A percentile compares a stretch with the other conserved stretches of the same genome.
Conservation (phyloP, 2,888 invertebrate genomes). For the Tachystola acroxantha region DNA sequence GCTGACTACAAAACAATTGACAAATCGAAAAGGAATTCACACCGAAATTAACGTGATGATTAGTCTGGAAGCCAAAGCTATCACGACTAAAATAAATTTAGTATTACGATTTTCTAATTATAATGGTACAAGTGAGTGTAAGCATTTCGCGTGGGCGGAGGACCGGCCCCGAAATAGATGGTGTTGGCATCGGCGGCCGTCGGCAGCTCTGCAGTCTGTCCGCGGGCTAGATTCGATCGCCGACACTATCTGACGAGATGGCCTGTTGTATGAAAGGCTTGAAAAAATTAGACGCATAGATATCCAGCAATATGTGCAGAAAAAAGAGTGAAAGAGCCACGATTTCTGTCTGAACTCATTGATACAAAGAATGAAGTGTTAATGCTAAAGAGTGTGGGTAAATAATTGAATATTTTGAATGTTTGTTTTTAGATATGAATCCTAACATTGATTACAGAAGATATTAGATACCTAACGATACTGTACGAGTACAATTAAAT, state of each 20-base stretch:
- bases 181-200: conserved; percentile 49
- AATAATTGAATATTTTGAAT: no score
- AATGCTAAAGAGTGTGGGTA: no score
- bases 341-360: no score
- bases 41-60: conserved; percentile 5
- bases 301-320: no score
- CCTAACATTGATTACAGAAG: no score
- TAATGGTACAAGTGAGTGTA: conserved; percentile 71
- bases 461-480: no score
- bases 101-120: conserved; percentile 68
- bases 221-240: conserved; percentile 21
- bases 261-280: no score
- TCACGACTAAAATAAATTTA: conserved; percentile 44
- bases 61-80: conserved; percentile 24
- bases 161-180: conserved; percentile 56
- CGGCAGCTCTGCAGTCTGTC: conserved; percentile 35
- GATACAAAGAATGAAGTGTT: no score
- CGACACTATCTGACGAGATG: conserved; percentile 29
- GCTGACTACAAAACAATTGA: background rate
- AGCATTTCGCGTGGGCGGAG: conserved; percentile 70
- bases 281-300: no score
- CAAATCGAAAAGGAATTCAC: background rate
- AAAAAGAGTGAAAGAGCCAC: no score
- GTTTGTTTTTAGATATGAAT: no score
- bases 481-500: no score